phyloP scores from a whole-genome alignment of 2,113 vertebrate species.

The Tachuris rubrigastra region DNA sequence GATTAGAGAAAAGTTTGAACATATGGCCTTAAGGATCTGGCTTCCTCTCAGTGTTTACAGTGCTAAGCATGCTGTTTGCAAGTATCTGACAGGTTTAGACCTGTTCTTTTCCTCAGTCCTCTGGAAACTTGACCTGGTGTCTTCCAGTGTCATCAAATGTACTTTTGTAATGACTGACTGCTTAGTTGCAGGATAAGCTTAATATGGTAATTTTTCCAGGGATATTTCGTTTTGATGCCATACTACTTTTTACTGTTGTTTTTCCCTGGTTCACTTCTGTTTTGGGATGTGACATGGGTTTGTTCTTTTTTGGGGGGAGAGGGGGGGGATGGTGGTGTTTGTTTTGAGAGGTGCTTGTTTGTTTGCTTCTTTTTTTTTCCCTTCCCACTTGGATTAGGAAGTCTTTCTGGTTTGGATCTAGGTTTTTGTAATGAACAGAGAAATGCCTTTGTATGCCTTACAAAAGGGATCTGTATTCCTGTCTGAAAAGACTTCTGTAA shows the following conservation, averaged over 20 bases:
- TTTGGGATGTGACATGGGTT: not conserved
- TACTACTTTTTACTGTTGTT: not conserved
- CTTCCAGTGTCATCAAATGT: not conserved
- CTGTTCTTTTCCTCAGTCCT: not conserved
- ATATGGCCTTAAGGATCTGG: conserved; percentile 21
- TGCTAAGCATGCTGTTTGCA: not conserved
- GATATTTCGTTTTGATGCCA: not conserved
- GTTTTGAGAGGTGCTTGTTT: not conserved
- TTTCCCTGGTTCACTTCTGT: not conserved
- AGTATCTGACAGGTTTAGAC: not conserved
- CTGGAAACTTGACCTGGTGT: not conserved
- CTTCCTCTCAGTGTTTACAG: not conserved
- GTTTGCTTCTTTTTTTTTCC: not conserved
- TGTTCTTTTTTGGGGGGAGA: not conserved
- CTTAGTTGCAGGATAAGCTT: not conserved
- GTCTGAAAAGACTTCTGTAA: conserved; percentile 45
- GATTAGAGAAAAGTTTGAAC: conserved; percentile 21
- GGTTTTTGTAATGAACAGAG: not conserved
- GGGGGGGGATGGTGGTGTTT: not conserved
- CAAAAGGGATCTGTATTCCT: conserved; percentile 23
- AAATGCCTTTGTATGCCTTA: conserved; percentile 5
- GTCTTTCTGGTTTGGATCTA: not conserved
- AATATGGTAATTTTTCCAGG: not conserved
- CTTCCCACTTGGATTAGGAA: not conserved
- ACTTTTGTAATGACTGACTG: not conserved